phyloP scores from a whole-genome alignment of 1,140 invertebrate genomes.

The Euwallacea fornicatus region DNA sequence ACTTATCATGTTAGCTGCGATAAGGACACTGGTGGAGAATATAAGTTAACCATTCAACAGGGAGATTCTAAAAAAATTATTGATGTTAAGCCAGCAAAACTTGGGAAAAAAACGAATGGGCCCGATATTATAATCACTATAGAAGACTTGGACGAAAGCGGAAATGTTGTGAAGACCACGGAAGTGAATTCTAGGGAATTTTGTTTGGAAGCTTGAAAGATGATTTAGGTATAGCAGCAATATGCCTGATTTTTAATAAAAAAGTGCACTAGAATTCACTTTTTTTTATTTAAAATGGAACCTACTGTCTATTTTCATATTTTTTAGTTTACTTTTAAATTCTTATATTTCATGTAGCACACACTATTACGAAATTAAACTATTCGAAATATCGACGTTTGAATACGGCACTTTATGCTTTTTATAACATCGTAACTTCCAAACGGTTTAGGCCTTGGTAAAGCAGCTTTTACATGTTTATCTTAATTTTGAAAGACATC shows the following conservation, averaged over 20 bases:
- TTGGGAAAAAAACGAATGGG: not conserved
- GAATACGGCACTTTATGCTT: too few species aligned
- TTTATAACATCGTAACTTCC: too few species aligned
- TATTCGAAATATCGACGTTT: too few species aligned
- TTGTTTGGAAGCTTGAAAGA: constrained; percentile 6
- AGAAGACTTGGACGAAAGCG: constrained; percentile 58
- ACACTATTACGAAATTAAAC: too few species aligned
- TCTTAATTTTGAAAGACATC: too few species aligned
- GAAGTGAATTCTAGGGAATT: constrained; percentile 52
- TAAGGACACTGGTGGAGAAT: constrained; percentile 48
- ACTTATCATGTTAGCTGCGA: constrained; percentile 38
- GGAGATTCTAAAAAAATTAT: not conserved
- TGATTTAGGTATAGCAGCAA: constrained; percentile 2
- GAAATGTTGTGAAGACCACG: constrained; percentile 57
- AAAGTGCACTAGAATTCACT: too few species aligned
- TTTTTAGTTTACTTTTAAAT: too few species aligned
- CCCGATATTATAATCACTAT: constrained; percentile 53
- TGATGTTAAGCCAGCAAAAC: not conserved
- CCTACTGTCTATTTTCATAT: too few species aligned
- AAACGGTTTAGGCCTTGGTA: too few species aligned
- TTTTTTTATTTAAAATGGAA: too few species aligned
- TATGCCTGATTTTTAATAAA: not conserved
- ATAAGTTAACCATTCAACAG: constrained; percentile 52
- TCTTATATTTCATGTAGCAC: too few species aligned
- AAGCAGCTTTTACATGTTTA: too few species aligned